Evolutionary conservation across 1,140 invertebrate genomes (phyloP), one percentile per base, ranked within the genome.

Genomic region (Magallana gigas): DNA sequence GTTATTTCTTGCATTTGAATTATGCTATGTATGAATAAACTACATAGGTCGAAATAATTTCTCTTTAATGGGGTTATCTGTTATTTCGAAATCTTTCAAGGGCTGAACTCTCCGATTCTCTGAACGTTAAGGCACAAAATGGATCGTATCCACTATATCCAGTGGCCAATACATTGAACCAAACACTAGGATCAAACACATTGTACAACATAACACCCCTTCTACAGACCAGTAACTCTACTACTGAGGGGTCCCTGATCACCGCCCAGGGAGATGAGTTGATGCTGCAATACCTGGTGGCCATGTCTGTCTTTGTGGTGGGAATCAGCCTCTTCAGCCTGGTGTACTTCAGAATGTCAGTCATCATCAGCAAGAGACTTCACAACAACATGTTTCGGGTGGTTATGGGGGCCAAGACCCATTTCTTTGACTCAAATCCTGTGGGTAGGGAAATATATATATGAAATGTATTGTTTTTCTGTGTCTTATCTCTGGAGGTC

Each of bases 371-470:
- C 0, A 96, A 96, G 59, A 96, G 95, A 57, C 95, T 98, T 0
- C 98, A 98, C 92, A 97, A 98, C 91, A 95, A 94, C 5, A 98
- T 98, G 96, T 98, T 98, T 91, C 94, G 95, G 8, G 96, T 96
- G 83, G 96, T 99, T 0, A 96, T 98, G 57, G 95, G 96, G 7
- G 97, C 97, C 0, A 97, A 96, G 0, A 98, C 98, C 96, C 95
- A 96, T 8, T 98, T 98, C 94, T 98, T 98, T 93, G 97, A 98
- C 90, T 96, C 96, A 4, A 98, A 98, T 93, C 96, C 97, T 5
- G 96, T 96, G 59, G 95, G 95, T 94, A 89, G 92, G 91, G 91
- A 58, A 23, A 23, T 57, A 29, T 11, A 29, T 11, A 29, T 12
- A n/a, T 29, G 56, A 36, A 23, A 12, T 1, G n/a, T 58, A n/a